Conservation (phyloP, 2,113 vertebrate genomes). For the Syngnathus scovelli region DNA sequence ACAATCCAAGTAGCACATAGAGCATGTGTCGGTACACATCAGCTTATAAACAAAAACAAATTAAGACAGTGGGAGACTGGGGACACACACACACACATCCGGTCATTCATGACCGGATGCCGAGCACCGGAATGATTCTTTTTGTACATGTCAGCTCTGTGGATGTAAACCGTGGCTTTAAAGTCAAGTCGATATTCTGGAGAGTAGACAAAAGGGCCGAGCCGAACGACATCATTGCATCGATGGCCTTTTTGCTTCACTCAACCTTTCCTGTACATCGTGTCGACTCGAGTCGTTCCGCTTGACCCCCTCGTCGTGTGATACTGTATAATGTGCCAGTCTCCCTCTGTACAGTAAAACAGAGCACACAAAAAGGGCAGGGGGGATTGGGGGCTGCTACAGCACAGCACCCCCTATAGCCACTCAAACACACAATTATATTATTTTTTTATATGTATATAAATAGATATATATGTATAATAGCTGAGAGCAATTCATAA, state of each 20-base stretch:
- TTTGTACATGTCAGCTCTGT: neutral
- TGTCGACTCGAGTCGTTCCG: neutral
- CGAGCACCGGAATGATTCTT: constrained; percentile 33
- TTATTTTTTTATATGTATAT: constrained; percentile 36
- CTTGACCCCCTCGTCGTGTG: neutral
- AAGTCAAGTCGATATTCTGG: neutral
- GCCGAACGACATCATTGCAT: constrained; percentile 1
- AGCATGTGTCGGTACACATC: constrained; percentile 3
- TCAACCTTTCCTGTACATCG: neutral
- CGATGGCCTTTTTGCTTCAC: neutral
- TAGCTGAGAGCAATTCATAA: constrained; percentile 51
- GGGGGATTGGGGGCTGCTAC: constrained; percentile 11
- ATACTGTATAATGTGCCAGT: constrained; percentile 24
- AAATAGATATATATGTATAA: constrained; percentile 47
- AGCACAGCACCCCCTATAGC: constrained; percentile 14
- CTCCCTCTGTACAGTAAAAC: constrained; percentile 43
- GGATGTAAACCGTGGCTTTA: constrained; percentile 17
- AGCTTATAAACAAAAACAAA: constrained; percentile 30
- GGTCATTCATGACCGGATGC: constrained; percentile 5
- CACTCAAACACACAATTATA: constrained; percentile 39
- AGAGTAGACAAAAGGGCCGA: constrained; percentile 1
- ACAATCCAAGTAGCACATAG: neutral
- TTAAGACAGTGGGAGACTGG: constrained; percentile 44
- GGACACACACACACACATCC: constrained; percentile 15
- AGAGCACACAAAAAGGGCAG: constrained; percentile 15